These are phyloP conservation scores for Coleophora flavipennella DNA, from an alignment of 2,888 invertebrate genomes.

Conservation along the genomic window DNA sequence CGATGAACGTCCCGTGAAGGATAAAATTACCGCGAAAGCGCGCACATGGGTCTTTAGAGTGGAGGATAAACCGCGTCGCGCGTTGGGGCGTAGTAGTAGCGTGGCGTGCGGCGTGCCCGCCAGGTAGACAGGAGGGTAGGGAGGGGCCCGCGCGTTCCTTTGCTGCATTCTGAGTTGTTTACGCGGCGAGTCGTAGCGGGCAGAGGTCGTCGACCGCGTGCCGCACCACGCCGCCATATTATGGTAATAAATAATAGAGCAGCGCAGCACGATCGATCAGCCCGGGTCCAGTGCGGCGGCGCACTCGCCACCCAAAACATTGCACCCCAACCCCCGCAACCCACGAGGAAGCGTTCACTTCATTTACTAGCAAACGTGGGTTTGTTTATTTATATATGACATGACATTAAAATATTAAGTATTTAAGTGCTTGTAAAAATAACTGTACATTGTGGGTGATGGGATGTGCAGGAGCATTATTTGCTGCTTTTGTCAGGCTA, in stretches of 20 bases:
- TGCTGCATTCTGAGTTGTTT: conserved; percentile 53
- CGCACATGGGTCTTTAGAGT: conserved; percentile 2
- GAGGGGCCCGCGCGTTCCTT: conserved; percentile 43
- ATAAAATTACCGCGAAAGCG: conserved; percentile 13
- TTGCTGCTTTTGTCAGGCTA: too few relatives aligned
- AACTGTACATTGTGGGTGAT: too few relatives aligned
- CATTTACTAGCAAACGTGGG: too few relatives aligned
- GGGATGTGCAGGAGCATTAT: too few relatives aligned
- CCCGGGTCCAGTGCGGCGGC: conserved; percentile 52
- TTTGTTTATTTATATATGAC: too few relatives aligned
- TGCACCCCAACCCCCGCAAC: conserved; percentile 32
- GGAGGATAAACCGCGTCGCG: conserved; percentile 5
- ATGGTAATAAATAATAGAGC: conserved; percentile 66
- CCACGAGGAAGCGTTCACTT: conserved; percentile 17
- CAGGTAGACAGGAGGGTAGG: conserved; percentile 25
- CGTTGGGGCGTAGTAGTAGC: neutral
- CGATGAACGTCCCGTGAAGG: conserved; percentile 13
- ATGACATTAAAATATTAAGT: too few relatives aligned
- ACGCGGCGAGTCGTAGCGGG: conserved; percentile 41
- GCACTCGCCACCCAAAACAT: conserved; percentile 50
- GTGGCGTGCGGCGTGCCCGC: conserved; percentile 12
- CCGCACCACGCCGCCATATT: conserved; percentile 63
- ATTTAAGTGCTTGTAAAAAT: too few relatives aligned
- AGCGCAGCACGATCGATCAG: conserved; percentile 59
- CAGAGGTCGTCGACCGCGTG: conserved; percentile 49